These are phyloP conservation scores for Proctacanthus coquilletti DNA, from an alignment of 1,140 invertebrate genomes.

Conservation along the genomic window DNA sequence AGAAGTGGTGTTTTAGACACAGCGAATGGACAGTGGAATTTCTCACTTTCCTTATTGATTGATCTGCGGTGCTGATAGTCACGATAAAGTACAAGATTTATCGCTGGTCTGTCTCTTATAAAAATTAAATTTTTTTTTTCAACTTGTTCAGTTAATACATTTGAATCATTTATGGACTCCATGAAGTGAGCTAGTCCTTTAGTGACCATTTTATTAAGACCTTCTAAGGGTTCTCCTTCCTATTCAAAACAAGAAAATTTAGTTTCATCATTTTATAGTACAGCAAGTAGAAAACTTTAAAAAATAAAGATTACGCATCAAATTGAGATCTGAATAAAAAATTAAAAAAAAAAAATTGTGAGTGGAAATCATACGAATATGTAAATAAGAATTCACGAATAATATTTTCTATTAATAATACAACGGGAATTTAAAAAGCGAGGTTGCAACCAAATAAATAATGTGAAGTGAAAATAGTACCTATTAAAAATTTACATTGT, in stretches of 20 bases:
- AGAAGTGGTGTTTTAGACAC: constrained; percentile 48
- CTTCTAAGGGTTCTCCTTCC: background rate
- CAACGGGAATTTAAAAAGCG: no score
- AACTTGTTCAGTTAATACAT: constrained; percentile 31
- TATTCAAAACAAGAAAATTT: no score
- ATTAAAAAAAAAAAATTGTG: no score
- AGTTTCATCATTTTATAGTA: no score
- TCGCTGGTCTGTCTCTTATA: constrained; percentile 45
- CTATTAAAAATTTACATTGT: no score
- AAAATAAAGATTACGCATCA: no score
- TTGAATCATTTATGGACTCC: constrained; percentile 22
- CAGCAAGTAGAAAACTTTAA: no score
- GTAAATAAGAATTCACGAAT: no score
- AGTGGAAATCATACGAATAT: background rate
- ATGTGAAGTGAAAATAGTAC: no score
- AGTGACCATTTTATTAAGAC: constrained; percentile 18
- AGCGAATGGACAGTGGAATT: constrained; percentile 51
- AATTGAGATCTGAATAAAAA: no score
- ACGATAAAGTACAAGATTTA: constrained; percentile 47
- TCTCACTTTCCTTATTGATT: constrained; percentile 35
- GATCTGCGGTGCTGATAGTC: constrained; percentile 48
- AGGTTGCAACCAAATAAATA: no score
- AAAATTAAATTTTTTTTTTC: constrained; percentile 40
- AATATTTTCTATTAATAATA: no score
- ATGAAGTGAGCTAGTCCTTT: constrained; percentile 23